Evolutionary conservation across 1,140 invertebrate species (phyloP).

Genomic region (Dreissena polymorpha): DNA sequence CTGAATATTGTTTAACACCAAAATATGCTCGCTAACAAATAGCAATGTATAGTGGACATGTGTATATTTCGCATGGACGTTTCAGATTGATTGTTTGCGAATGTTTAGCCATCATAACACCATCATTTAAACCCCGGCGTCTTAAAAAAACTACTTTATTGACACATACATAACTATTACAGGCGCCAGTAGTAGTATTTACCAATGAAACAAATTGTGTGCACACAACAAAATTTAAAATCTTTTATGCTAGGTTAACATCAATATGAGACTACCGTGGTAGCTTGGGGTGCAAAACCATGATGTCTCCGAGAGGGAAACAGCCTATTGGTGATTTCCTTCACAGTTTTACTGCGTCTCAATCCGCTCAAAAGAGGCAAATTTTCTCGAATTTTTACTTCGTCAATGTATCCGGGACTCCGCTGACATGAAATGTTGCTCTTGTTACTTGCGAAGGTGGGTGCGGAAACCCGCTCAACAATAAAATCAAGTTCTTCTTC

Average conservation of each 20-base stretch:
- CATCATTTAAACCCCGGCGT: too few relatives aligned
- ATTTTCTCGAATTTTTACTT: conserved; percentile 61
- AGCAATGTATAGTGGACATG: too few relatives aligned
- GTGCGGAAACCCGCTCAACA: conserved; percentile 48
- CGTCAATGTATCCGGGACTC: conserved; percentile 58
- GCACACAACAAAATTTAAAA: too few relatives aligned
- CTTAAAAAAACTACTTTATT: too few relatives aligned
- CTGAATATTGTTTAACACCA: too few relatives aligned
- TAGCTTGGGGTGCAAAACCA: conserved; percentile 29
- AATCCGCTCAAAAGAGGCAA: conserved; percentile 63
- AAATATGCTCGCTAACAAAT: too few relatives aligned
- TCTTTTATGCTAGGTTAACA: not conserved
- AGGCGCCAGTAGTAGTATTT: too few relatives aligned
- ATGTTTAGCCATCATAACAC: too few relatives aligned
- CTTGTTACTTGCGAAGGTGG: conserved; percentile 51
- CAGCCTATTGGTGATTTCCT: conserved; percentile 58
- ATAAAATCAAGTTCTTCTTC: conserved; percentile 62
- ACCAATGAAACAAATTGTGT: too few relatives aligned
- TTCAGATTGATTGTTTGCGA: too few relatives aligned
- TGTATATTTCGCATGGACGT: too few relatives aligned
- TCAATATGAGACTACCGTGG: conserved; percentile 30
- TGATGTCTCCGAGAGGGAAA: conserved; percentile 42
- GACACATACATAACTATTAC: too few relatives aligned
- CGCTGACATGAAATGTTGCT: conserved; percentile 53
- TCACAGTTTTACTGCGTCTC: conserved; percentile 55